Percentiles rank a stretch among this genome's conserved stretches.
Conservation (phyloP, 2,888 invertebrate genomes). For the Oscheius onirici region DNA sequence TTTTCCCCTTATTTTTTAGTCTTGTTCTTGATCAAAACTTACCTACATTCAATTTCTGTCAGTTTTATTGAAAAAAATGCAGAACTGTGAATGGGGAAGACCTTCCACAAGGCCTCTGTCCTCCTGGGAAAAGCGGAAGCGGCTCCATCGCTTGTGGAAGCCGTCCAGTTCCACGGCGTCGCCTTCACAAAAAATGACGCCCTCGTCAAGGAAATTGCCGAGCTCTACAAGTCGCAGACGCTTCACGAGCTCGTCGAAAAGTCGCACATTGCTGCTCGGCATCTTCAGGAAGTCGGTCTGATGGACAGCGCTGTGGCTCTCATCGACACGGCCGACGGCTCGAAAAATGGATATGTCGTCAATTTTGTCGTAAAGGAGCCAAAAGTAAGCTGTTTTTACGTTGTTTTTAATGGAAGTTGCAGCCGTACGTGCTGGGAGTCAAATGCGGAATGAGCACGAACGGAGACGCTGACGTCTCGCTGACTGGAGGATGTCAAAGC, state of each 20-base stretch:
- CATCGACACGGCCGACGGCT: slow-evolving; percentile 88
- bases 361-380: slow-evolving; percentile 87
- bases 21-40: background rate
- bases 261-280: slow-evolving; percentile 62
- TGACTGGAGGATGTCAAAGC: slow-evolving; percentile 57
- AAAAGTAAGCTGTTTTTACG: slow-evolving; percentile 33
- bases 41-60: background rate
- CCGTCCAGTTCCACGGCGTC: slow-evolving; percentile 68
- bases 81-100: slow-evolving; percentile 36
- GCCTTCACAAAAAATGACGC: slow-evolving; percentile 65
- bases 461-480: slow-evolving; percentile 63
- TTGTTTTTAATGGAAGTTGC: slow-evolving; percentile 7
- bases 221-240: slow-evolving; percentile 84
- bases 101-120: slow-evolving; percentile 56
- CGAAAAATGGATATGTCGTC: slow-evolving; percentile 76
- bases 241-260: slow-evolving; percentile 79
- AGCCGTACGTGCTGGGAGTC: slow-evolving; percentile 58
- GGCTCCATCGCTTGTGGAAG: slow-evolving; percentile 56
- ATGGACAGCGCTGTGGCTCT: slow-evolving; percentile 86
- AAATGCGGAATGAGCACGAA: slow-evolving; percentile 67
- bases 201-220: slow-evolving; percentile 77
- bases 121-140: slow-evolving; percentile 46
- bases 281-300: slow-evolving; percentile 78
- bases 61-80: background rate
- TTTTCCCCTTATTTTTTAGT: background rate